Percentiles rank a stretch among this genome's conserved stretches.
These are phyloP conservation scores for Gnathonemus echidnorhynchus DNA, from an alignment of 2,113 vertebrate species.

Conservation along the genomic window DNA sequence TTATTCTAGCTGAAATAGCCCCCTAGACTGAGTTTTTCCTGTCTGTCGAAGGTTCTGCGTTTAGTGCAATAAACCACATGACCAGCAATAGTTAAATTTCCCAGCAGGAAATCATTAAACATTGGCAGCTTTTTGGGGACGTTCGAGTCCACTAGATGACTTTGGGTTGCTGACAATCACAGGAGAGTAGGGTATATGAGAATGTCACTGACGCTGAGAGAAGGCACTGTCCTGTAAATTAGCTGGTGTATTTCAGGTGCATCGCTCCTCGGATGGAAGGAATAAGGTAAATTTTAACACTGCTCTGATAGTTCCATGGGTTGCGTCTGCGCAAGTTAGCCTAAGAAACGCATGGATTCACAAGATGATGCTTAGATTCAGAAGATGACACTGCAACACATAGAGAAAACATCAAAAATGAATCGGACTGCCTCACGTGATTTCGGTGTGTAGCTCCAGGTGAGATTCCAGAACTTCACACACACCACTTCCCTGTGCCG, in stretches of 20 bases:
- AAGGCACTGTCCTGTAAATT: conserved; percentile 73
- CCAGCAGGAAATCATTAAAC: background rate
- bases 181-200: background rate
- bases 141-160: background rate
- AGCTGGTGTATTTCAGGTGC: conserved; percentile 71
- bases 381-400: conserved; percentile 42
- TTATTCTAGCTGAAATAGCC: background rate
- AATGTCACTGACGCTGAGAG: conserved; percentile 36
- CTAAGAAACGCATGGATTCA: conserved; percentile 46
- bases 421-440: background rate
- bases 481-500: background rate
- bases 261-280: conserved; percentile 61
- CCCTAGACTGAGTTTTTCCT: background rate
- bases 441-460: background rate
- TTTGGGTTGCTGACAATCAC: background rate
- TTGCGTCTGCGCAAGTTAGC: conserved; percentile 28
- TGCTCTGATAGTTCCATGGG: conserved; percentile 23
- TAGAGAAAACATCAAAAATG: conserved; percentile 44
- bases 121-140: background rate
- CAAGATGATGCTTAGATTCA: conserved; percentile 39
- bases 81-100: background rate
- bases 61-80: background rate
- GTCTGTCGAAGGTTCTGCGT: background rate
- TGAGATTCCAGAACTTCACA: background rate
- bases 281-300: background rate